phyloP scores from a whole-genome alignment of 2,888 invertebrate genomes.

The Drosophila subsilvestris region DNA sequence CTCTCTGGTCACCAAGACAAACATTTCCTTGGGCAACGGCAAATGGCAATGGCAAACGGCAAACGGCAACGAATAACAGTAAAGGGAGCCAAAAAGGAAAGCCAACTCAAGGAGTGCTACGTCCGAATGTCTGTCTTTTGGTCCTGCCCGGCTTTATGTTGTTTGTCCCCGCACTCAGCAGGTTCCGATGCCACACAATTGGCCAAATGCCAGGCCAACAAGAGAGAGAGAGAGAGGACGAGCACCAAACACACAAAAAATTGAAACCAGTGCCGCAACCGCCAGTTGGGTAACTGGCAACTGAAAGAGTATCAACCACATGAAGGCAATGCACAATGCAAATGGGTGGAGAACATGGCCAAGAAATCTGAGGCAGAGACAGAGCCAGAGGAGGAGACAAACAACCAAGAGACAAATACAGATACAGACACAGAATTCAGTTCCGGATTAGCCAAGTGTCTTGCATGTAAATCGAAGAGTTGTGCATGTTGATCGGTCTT shows the following conservation, averaged over 20 bases:
- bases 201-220: conserved; percentile 50
- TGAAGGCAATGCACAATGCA: conserved; percentile 35
- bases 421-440: conserved; percentile 9
- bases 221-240: conserved; percentile 19
- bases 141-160: conserved; percentile 10
- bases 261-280: conserved; percentile 46
- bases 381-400: neutral
- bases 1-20: conserved; percentile 12
- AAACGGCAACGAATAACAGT: conserved; percentile 27
- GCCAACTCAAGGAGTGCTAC: conserved; percentile 6
- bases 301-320: conserved; percentile 42
- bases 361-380: neutral
- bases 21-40: conserved; percentile 24
- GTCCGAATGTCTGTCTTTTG: conserved; percentile 14
- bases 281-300: conserved; percentile 41
- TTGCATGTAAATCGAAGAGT: conserved; percentile 43
- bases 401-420: neutral
- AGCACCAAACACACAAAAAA: conserved; percentile 36
- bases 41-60: neutral
- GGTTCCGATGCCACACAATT: conserved; percentile 46
- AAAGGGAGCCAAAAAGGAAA: conserved; percentile 27
- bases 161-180: conserved; percentile 39
- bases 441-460: conserved; percentile 44
- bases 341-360: conserved; percentile 25
- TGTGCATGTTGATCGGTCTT: conserved; percentile 57